Conservation (phyloP, 2,113 vertebrate genomes). For the Pionites leucogaster region DNA sequence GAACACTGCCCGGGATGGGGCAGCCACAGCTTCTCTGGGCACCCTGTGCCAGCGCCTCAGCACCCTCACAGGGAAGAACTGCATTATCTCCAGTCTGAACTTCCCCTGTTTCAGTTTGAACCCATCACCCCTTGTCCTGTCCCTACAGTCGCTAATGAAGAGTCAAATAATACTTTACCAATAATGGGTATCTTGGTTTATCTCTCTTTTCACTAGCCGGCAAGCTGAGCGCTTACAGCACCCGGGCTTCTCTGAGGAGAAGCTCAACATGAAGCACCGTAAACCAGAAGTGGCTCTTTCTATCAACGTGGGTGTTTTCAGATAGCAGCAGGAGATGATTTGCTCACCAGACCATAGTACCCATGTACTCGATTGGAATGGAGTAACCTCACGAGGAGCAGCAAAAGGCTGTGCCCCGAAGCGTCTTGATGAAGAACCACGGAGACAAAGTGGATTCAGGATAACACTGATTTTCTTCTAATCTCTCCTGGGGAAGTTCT, state of each 20-base stretch:
- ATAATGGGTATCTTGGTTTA: not conserved
- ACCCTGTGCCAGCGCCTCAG: too few relatives aligned
- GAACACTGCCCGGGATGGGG: too few relatives aligned
- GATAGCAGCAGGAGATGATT: conserved; percentile 50
- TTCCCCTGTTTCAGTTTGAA: too few relatives aligned
- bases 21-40: too few relatives aligned
- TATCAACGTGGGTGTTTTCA: conserved; percentile 77
- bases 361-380: not conserved
- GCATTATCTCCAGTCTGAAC: not conserved
- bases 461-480: not conserved
- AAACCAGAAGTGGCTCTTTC: conserved; percentile 77
- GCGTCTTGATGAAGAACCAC: not conserved
- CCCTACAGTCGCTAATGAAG: not conserved
- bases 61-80: not conserved
- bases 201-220: conserved; percentile 13
- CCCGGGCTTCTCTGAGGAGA: not conserved
- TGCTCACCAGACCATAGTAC: not conserved
- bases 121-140: not conserved
- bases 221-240: not conserved
- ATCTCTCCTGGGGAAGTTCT: not conserved
- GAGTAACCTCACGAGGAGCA: not conserved
- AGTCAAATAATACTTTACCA: not conserved
- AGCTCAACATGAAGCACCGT: not conserved
- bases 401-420: not conserved
- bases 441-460: not conserved